phyloP scores from a whole-genome alignment of 2,113 vertebrate genomes.

The Protomyctophum bolini region DNA sequence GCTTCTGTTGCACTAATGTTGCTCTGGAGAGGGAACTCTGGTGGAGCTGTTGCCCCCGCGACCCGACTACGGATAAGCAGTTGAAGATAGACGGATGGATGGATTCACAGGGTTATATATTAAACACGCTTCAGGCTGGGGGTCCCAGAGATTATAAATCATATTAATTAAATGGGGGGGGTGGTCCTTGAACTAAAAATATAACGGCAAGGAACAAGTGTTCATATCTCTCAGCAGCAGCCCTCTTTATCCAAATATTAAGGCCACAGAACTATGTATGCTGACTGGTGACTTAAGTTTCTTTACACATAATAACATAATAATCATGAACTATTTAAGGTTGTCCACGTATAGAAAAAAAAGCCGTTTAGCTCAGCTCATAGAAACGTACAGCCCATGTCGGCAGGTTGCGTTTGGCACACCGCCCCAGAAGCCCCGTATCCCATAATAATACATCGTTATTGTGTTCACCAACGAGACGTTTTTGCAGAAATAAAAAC shows the following conservation, averaged over 20 bases:
- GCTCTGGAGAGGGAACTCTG: too few species aligned
- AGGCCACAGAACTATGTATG: slow-evolving; percentile 42
- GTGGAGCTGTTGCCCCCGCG: too few species aligned
- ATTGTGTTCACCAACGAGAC: slow-evolving; percentile 1
- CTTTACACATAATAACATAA: slow-evolving; percentile 7
- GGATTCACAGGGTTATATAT: too few species aligned
- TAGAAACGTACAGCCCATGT: slow-evolving; percentile 23
- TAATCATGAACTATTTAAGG: slow-evolving; percentile 3
- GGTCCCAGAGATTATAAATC: too few species aligned
- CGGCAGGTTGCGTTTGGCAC: slow-evolving; percentile 39
- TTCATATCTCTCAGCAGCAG: not conserved
- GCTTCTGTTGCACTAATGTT: not conserved
- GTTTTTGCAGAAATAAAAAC: slow-evolving; percentile 13
- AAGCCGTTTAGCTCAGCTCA: slow-evolving; percentile 28
- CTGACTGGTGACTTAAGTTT: not conserved
- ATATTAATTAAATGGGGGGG: too few species aligned
- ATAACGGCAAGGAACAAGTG: too few species aligned
- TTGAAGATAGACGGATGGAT: too few species aligned
- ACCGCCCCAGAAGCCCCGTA: slow-evolving; percentile 31
- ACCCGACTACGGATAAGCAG: too few species aligned
- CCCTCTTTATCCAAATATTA: slow-evolving; percentile 14
- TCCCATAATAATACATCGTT: slow-evolving; percentile 31
- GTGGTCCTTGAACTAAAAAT: too few species aligned
- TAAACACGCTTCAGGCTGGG: too few species aligned
- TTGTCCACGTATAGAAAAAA: slow-evolving; percentile 32